A percentile compares a stretch with the other conserved stretches of the same genome.
These are phyloP conservation scores for Acestrorhynchus altus DNA, from an alignment of 2,797 vertebrate genomes.

Conservation along the genomic window DNA sequence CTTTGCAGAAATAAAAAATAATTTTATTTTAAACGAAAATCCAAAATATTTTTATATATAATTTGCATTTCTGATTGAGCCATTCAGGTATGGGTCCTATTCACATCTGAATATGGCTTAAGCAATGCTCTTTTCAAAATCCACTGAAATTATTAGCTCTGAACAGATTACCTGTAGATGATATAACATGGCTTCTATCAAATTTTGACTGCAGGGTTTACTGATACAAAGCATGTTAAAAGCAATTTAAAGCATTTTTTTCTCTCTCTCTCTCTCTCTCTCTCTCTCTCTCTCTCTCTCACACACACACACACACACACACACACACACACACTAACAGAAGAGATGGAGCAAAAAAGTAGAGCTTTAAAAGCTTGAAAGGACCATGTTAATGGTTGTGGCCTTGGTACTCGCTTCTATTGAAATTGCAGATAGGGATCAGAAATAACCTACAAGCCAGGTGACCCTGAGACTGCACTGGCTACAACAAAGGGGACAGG, in stretches of 20 bases:
- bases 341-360: constrained; percentile 4
- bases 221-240: background rate
- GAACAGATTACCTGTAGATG: background rate
- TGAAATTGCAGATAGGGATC: constrained; percentile 80
- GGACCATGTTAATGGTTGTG: constrained; percentile 77
- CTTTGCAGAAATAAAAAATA: too few relatives aligned
- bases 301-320: too few relatives aligned
- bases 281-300: too few relatives aligned
- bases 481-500: constrained; percentile 61
- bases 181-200: background rate
- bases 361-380: constrained; percentile 35
- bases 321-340: background rate
- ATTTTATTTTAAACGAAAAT: too few relatives aligned
- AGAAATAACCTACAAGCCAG: constrained; percentile 74
- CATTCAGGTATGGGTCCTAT: background rate
- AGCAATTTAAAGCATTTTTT: background rate
- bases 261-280: too few relatives aligned
- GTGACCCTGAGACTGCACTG: constrained; percentile 69
- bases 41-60: too few relatives aligned
- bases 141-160: too few relatives aligned
- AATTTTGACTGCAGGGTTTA: background rate
- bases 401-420: constrained; percentile 73
- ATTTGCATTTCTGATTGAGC: too few relatives aligned
- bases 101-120: background rate
- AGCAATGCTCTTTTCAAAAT: background rate